These are phyloP conservation scores for Temnopleurus reevesii DNA, from an alignment of 53 echinoderm and acorn worm genomes.

Conservation along the genomic window DNA sequence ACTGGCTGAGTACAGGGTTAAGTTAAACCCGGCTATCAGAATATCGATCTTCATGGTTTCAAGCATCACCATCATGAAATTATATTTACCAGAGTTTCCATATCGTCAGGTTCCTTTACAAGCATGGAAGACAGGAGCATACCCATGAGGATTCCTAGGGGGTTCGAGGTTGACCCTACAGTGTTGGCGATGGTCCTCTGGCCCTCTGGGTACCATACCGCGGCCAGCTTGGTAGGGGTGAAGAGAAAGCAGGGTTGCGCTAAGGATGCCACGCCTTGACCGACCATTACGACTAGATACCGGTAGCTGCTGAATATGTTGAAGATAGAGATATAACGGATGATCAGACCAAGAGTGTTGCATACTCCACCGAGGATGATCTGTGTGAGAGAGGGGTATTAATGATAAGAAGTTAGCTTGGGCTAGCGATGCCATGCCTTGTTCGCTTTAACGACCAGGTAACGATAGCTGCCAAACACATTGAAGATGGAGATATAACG, in stretches of 20 bases:
- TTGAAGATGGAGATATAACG: slow-evolving; percentile 71
- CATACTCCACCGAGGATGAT: slow-evolving; percentile 77
- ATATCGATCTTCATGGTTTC: too few species aligned
- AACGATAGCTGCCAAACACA: slow-evolving; percentile 41
- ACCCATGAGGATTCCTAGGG: slow-evolving; percentile 81
- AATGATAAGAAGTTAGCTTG: not conserved
- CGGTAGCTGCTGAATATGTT: slow-evolving; percentile 37
- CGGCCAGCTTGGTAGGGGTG: slow-evolving; percentile 93
- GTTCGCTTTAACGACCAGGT: slow-evolving; percentile 73
- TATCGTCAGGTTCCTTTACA: slow-evolving; percentile 58
- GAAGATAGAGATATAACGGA: slow-evolving; percentile 74
- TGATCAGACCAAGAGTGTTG: slow-evolving; percentile 73
- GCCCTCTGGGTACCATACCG: slow-evolving; percentile 90
- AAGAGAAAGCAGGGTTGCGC: slow-evolving; percentile 94
- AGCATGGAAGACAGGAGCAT: slow-evolving; percentile 68
- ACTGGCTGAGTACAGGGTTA: too few species aligned
- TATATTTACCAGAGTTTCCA: slow-evolving; percentile 7
- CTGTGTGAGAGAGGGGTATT: slow-evolving; percentile 47
- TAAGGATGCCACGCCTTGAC: slow-evolving; percentile 77
- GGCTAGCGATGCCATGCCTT: slow-evolving; percentile 74
- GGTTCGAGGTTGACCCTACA: slow-evolving; percentile 84
- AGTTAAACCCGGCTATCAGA: too few species aligned
- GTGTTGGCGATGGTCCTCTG: slow-evolving; percentile 93
- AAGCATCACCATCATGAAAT: too few species aligned
- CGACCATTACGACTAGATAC: slow-evolving; percentile 69